Evolutionary conservation across 2,888 invertebrate genomes (phyloP), one percentile per base, ranked within the genome.

Genomic region (Chironomus tentans): DNA sequence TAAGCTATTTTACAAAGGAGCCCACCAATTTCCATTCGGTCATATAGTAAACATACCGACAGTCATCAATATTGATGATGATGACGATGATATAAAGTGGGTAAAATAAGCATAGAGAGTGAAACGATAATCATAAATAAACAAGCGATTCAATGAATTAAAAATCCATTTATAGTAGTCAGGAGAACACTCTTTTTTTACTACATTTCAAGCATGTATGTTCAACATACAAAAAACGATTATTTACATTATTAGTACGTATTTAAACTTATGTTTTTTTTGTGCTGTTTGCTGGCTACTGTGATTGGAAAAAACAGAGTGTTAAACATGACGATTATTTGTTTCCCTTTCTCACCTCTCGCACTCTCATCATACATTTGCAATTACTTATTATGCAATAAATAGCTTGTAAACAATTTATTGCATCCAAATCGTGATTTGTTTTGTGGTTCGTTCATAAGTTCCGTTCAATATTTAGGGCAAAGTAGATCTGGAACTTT

Each of bases 121-220:
- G 48, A 70, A 70, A 70, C 50, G 70, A 70, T 70, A 70, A 70
- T 70, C 70, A 50, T 70, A 48, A 70, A 70, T 70, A 70, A 46
- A 70, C 70, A 70, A 38, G 38, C 38, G 38, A 48, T 70, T 70
- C 38, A 70, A 70, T 70, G 70, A 70, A 70, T 70, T 70, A 70
- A 70, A 69, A 38, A 70, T 50, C 50, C 50, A 22, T 21, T 7
- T 38, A 38, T 38, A 38, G 38, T 38, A 38, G 38, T 38, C 48
- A 70, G 70, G 48, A 70, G 70, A 70, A 70, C n/a, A n/a, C 48
- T 70, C 10, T 18, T 50, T 50, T 48, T 70, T 70, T 70, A 70
- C 50, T 70, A 70, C 21, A 70, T 21, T 70, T 70, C 38, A 38
- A 38, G 38, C 38, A 38, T 38, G 38, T 38, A 38, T 38, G 38